Conservation (phyloP, 1,140 invertebrate genomes). For the Archegozetes longisetosus region DNA sequence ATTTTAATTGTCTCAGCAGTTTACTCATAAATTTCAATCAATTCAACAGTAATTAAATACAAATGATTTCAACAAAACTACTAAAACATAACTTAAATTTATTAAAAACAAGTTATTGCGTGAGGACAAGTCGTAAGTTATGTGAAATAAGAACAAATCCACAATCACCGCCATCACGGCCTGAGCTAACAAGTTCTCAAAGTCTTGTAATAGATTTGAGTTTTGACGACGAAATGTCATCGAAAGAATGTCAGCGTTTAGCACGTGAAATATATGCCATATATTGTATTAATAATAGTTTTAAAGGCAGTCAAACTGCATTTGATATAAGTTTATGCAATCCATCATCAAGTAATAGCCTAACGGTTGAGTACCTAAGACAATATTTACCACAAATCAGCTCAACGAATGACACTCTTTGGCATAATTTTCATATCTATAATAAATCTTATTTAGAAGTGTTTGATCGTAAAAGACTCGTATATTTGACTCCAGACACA, state of each 20-base stretch:
- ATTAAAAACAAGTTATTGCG: no score
- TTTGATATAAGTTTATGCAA: neutral
- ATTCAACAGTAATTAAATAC: no score
- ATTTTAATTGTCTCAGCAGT: no score
- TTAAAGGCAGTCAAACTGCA: neutral
- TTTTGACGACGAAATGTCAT: neutral
- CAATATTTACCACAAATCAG: neutral
- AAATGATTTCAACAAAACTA: no score
- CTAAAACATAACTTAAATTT: no score
- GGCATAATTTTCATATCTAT: neutral
- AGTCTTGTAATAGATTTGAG: neutral
- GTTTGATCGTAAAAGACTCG: neutral
- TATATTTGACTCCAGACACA: neutral
- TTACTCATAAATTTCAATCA: no score
- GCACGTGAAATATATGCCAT: neutral
- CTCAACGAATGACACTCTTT: neutral
- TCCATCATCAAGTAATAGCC: neutral
- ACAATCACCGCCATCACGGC: neutral
- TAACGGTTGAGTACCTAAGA: neutral
- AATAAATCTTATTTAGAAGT: neutral
- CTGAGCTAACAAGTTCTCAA: neutral
- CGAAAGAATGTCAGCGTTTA: neutral
- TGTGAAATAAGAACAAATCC: no score
- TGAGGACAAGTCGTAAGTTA: no score
- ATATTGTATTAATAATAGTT: neutral